Percentiles rank a stretch among this genome's conserved stretches.
Evolutionary conservation across 2,888 invertebrate species (phyloP).

Genomic region (Cheilosia soror): DNA sequence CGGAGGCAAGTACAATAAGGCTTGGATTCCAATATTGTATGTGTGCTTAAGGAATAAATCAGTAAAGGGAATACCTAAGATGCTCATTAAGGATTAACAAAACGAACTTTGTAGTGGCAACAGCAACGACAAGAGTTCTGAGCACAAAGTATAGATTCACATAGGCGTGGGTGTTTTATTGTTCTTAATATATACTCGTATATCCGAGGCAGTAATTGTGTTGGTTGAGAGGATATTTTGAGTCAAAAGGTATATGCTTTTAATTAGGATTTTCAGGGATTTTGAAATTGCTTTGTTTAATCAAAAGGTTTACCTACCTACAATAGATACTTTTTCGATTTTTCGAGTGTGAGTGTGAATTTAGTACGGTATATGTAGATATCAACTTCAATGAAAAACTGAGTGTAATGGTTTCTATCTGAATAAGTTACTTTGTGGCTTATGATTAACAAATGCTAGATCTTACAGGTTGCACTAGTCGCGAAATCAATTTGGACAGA

Average conservation of each 20-base stretch:
- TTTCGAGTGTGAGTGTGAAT: too few species aligned
- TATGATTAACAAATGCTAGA: too few species aligned
- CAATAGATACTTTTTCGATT: too few species aligned
- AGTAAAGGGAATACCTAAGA: conserved; percentile 43
- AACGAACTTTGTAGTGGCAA: conserved; percentile 11
- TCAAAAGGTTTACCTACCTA: too few species aligned
- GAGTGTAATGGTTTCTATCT: too few species aligned
- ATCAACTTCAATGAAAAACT: too few species aligned
- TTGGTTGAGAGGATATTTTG: not conserved
- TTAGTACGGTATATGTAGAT: too few species aligned
- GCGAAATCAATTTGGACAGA: too few species aligned
- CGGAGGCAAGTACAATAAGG: conserved; percentile 22
- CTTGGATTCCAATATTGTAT: conserved; percentile 53
- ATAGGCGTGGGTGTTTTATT: not conserved
- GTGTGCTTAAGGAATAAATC: conserved; percentile 54
- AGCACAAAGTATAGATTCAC: conserved; percentile 29
- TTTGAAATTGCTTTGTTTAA: not conserved
- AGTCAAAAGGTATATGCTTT: not conserved
- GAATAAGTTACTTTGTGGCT: too few species aligned
- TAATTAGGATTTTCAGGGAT: not conserved
- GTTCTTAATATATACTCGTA: not conserved
- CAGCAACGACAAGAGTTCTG: conserved; percentile 8
- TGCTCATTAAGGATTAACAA: conserved; percentile 61
- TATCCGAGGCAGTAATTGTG: not conserved
- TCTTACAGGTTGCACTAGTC: too few species aligned